Conservation (phyloP, 2,797 vertebrate genomes). For the Garrulus glandarius region DNA sequence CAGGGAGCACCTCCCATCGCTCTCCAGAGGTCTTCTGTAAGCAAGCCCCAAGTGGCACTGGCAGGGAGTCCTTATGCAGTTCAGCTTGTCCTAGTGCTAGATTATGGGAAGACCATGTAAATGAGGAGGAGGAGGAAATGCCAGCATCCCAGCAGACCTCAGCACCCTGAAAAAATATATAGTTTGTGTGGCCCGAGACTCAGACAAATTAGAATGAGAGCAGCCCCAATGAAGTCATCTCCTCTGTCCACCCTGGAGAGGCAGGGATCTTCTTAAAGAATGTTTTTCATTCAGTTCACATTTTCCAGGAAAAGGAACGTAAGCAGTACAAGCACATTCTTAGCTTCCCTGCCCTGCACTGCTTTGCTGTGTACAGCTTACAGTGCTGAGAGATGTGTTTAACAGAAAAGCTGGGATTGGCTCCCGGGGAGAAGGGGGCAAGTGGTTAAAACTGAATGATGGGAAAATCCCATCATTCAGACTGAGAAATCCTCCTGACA, state of each 20-base stretch:
- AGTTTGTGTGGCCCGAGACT: constrained; percentile 19
- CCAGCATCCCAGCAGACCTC: constrained; percentile 33
- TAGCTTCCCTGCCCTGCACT: background rate
- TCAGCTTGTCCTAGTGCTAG: constrained; percentile 5
- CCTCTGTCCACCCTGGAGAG: background rate
- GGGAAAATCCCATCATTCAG: background rate
- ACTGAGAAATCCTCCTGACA: background rate
- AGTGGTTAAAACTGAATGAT: background rate
- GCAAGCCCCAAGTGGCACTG: constrained; percentile 11
- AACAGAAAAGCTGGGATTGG: background rate
- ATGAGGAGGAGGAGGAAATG: constrained; percentile 50
- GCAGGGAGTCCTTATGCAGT: constrained; percentile 30
- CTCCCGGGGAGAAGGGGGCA: background rate
- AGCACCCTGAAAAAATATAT: constrained; percentile 13
- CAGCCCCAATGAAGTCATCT: constrained; percentile 42
- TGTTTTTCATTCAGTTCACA: constrained; percentile 1
- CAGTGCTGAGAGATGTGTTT: background rate
- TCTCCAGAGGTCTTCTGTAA: constrained; percentile 36
- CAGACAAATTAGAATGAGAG: constrained; percentile 44
- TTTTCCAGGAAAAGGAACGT: constrained; percentile 31
- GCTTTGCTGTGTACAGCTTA: background rate
- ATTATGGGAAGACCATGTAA: constrained; percentile 62
- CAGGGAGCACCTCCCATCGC: background rate
- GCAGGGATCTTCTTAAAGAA: constrained; percentile 2
- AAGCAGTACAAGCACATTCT: background rate